Conservation (phyloP, 2,113 vertebrate species). For the Rana temporaria region DNA sequence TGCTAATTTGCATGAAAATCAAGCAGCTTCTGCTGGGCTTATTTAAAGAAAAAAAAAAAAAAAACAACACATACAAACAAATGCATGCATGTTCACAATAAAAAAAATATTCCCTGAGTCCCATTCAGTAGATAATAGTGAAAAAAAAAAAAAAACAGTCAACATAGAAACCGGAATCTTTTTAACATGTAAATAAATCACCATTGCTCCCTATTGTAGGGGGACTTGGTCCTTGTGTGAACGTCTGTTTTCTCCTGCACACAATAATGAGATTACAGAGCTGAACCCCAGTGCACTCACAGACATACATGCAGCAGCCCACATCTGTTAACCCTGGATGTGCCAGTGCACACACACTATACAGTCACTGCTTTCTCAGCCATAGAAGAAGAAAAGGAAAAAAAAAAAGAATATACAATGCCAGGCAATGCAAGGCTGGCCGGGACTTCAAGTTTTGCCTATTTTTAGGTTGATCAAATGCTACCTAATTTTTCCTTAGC, state of each 20-base stretch:
- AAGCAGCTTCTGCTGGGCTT: constrained; percentile 47
- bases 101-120: constrained; percentile 26
- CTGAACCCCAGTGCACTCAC: constrained; percentile 41
- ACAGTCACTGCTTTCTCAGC: too few relatives aligned
- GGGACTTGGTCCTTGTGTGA: constrained; percentile 1
- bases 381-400: too few relatives aligned
- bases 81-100: constrained; percentile 12
- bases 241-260: constrained; percentile 37
- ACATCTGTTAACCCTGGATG: constrained; percentile 14
- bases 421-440: too few relatives aligned
- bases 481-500: too few relatives aligned
- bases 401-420: too few relatives aligned
- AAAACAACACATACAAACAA: not conserved
- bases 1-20: constrained; percentile 63
- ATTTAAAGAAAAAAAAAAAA: not conserved
- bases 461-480: too few relatives aligned
- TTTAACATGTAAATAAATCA: constrained; percentile 12
- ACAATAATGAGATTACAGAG: constrained; percentile 45
- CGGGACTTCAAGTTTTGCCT: too few relatives aligned
- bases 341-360: not conserved
- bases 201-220: not conserved
- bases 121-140: not conserved
- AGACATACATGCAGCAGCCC: constrained; percentile 13
- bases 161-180: not conserved
- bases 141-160: not conserved